Evolutionary conservation across 2,113 vertebrate genomes (phyloP), one percentile per base, ranked within the genome.

Genomic region (Menidia beryllina): DNA sequence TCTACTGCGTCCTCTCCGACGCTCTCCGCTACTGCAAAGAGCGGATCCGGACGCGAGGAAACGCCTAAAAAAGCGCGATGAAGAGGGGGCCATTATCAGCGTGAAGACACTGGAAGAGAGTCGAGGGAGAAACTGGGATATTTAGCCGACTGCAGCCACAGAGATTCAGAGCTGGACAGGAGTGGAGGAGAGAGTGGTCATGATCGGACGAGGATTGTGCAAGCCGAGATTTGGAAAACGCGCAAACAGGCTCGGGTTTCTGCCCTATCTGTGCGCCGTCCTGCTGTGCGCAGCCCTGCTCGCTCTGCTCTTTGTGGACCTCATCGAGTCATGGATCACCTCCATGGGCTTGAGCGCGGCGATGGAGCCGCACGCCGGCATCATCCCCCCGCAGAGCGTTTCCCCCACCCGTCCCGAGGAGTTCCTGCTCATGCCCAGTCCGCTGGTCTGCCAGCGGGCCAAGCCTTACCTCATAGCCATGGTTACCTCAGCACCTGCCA

Each of bases 391-490:
- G 17, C 91, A 91, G 69, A 93, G 81, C 47, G 67, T 87, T 8
- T 88, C 88, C 4, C 89, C 87, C 2, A 81, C 81, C 53, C 81
- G 85, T 58, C 86, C 90, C 0, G 92, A 93, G 77, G 92, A 94
- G 58, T 90, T 81, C 68, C 72, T 92, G 36, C 87, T 92, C 34
- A 93, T 94, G 90, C 91, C 94, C 21, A 91, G 81, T 39, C 66
- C 79, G 7, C 86, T 89, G 0, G 88, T 90, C 34, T 93, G 92
- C 59, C 85, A 91, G 64, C 75, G 88, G 2, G 89, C 89, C 73
- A 75, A 94, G 82, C 93, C 92, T 0, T 94, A 93, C 76, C 92
- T 97, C 78, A 91, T 97, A 25, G 89, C 88, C 36, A 83, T 96
- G 75, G 95, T 97, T 20, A 92, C 86, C 45, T 91, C 94, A 0